These are phyloP conservation scores for Heliconius ismenius DNA, from an alignment of 2,888 invertebrate genomes.

Conservation along the genomic window DNA sequence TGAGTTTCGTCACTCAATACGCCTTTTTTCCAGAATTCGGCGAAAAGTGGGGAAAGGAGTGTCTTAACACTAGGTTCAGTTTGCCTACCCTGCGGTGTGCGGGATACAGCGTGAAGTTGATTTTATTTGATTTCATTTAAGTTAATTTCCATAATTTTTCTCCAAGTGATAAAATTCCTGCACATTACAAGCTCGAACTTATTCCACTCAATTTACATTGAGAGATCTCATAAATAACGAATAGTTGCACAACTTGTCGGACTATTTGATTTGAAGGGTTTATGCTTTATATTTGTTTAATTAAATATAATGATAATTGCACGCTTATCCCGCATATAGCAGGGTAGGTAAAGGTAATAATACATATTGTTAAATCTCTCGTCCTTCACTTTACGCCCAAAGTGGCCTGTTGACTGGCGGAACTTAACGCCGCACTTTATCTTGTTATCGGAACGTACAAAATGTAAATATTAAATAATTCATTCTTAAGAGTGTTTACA, in stretches of 20 bases:
- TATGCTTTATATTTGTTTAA: background rate
- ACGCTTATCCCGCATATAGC: no score
- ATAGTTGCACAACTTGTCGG: background rate
- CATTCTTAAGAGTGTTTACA: no score
- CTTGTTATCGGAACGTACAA: background rate
- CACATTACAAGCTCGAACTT: background rate
- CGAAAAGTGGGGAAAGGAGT: no score
- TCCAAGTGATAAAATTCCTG: background rate
- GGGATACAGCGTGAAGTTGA: no score
- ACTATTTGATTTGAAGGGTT: background rate
- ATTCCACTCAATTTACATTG: constrained; percentile 3
- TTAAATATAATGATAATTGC: background rate
- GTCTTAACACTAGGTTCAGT: no score
- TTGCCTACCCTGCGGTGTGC: no score
- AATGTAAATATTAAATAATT: no score
- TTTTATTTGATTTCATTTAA: background rate
- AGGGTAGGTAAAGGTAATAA: no score
- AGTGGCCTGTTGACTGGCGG: background rate
- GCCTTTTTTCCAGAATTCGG: no score
- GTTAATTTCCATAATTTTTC: background rate
- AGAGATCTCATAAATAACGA: background rate
- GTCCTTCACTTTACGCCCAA: no score
- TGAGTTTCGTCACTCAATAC: no score
- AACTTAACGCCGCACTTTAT: background rate
- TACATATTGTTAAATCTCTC: no score